Percentiles rank a stretch among this genome's conserved stretches.
phyloP scores from a whole-genome alignment of 2,888 invertebrate genomes.

The Cheilosia pagana region DNA sequence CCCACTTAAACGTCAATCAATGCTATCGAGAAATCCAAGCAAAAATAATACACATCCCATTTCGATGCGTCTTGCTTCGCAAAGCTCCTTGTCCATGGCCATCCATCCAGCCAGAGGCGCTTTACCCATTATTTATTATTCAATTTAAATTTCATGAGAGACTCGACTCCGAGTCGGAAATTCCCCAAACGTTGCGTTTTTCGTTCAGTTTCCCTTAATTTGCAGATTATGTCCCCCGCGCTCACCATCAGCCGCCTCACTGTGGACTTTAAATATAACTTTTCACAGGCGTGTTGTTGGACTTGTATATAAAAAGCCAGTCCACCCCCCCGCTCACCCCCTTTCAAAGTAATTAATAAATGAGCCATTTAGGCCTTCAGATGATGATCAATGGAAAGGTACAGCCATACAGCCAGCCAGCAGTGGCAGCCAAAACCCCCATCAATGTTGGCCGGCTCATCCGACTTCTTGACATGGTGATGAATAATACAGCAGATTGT shows the following conservation, averaged over 20 bases:
- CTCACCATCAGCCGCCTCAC: neutral
- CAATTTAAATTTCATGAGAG: slow-evolving; percentile 53
- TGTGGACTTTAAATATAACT: slow-evolving; percentile 45
- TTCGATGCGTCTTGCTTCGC: neutral
- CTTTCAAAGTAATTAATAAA: slow-evolving; percentile 69
- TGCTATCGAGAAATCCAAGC: slow-evolving; percentile 9
- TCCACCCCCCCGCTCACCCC: neutral
- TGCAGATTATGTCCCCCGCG: slow-evolving; percentile 16
- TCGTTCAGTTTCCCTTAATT: slow-evolving; percentile 14
- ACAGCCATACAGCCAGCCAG: neutral
- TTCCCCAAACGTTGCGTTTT: slow-evolving; percentile 30
- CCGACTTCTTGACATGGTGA: slow-evolving; percentile 73
- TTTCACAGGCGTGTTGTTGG: slow-evolving; percentile 8
- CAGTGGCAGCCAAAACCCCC: too few species aligned
- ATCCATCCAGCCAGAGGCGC: too few species aligned
- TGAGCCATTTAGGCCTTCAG: slow-evolving; percentile 62
- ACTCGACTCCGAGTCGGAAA: slow-evolving; percentile 3
- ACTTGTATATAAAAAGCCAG: slow-evolving; percentile 14
- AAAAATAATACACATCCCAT: slow-evolving; percentile 23
- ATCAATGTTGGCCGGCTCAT: slow-evolving; percentile 70
- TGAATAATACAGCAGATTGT: slow-evolving; percentile 74
- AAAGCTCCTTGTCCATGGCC: neutral
- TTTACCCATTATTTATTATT: slow-evolving; percentile 24
- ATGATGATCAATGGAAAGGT: slow-evolving; percentile 50
- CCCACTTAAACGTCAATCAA: slow-evolving; percentile 23